Evolutionary conservation across 2,113 vertebrate genomes (phyloP), one percentile per base, ranked within the genome.

Genomic region (Microtus oregoni): DNA sequence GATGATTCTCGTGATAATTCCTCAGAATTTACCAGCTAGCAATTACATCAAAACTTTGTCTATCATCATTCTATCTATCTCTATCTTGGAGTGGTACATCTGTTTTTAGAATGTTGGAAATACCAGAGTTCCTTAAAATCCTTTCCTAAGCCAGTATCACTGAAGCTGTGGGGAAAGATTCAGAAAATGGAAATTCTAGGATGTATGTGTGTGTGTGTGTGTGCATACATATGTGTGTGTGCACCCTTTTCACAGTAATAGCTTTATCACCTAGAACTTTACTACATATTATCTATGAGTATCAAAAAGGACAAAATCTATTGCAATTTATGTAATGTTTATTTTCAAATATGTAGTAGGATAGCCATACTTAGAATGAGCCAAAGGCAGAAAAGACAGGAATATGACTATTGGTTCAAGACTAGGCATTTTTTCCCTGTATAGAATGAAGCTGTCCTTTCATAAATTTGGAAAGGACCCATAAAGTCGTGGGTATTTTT

Each of bases 161-260:
- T 30, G 28, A 15, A 3, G 20, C 41, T 38, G 44, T 41, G 14
- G 15, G 28, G 4, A 32, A 86, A 92, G 10, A 76, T 72, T n/a
- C 24, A 52, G 68, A 26, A 89, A 70, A n/a, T 70, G n/a, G 47
- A 95, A 90, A 88, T 87, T 73, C 52, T 67, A 35, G 19, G 3
- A 3, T 28, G 75, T 28, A 22, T 5, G 1, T 35, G 17, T 30
- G n/a, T 78, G 28, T 8, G 44, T 30, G 41, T 13, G 22, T 13
- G 10, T 15, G 50, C 1, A 9, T 47, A 8, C 47, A 9, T 47
- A 5, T 35, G 8, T 35, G 30, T 3, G 8, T 17, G 1, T 9
- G 47, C 79, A 35, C 32, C 3, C 30, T 82, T 17, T 68, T 92
- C 22, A 41, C 0, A 7, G 38, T 26, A 7, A 24, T 41, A 63